These are phyloP conservation scores for Eidolon dupreanum DNA, from an alignment of 2,797 vertebrate genomes.

Conservation along the genomic window DNA sequence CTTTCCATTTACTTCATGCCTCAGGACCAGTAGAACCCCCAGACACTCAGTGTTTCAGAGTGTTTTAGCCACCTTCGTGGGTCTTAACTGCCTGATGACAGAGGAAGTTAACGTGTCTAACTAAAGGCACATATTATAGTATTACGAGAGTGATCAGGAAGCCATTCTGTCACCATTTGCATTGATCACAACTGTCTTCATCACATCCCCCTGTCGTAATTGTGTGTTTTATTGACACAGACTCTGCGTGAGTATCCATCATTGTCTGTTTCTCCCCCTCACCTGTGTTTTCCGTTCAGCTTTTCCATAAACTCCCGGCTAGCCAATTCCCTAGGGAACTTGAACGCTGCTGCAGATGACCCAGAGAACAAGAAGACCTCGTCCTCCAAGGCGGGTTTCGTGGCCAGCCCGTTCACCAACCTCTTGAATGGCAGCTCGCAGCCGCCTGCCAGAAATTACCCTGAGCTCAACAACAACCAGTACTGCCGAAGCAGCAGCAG, in stretches of 20 bases:
- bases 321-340: constrained; percentile 95
- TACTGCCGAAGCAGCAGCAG: constrained; percentile 84
- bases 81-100: background rate
- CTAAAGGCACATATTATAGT: background rate
- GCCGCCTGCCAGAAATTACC: constrained; percentile 84
- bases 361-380: constrained; percentile 84
- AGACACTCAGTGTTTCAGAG: background rate
- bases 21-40: background rate
- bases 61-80: background rate
- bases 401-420: constrained; percentile 83
- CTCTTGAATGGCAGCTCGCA: constrained; percentile 86
- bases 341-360: constrained; percentile 88
- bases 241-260: constrained; percentile 45
- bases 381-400: constrained; percentile 84
- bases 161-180: background rate
- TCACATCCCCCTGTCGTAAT: constrained; percentile 60
- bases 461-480: constrained; percentile 95
- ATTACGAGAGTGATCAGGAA: background rate
- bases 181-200: constrained; percentile 65
- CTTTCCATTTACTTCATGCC: background rate
- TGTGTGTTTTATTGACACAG: constrained; percentile 62
- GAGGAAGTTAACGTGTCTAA: background rate
- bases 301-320: constrained; percentile 92
- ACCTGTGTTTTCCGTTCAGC: constrained; percentile 87
- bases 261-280: constrained; percentile 58